A percentile compares a stretch with the other conserved stretches of the same genome.
These are phyloP conservation scores for Oreochromis tanganicae DNA, from an alignment of 2,113 vertebrate species.

Conservation along the genomic window DNA sequence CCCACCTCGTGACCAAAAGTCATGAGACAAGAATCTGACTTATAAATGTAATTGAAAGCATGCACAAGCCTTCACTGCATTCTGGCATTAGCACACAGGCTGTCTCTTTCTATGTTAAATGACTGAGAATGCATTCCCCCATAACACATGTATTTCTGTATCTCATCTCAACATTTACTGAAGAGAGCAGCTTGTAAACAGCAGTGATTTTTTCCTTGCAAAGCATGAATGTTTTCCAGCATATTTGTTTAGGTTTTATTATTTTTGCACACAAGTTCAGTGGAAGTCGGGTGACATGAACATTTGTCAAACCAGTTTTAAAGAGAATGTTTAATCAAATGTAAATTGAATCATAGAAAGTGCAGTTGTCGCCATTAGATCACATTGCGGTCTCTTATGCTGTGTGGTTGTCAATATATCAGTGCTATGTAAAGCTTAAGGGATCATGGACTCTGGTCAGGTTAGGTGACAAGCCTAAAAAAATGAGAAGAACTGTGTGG, in stretches of 20 bases:
- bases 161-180: neutral
- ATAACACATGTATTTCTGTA: neutral
- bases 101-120: neutral
- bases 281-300: neutral
- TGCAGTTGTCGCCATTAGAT: neutral
- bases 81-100: neutral
- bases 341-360: neutral
- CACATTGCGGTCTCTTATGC: neutral
- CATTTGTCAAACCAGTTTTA: neutral
- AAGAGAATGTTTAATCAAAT: neutral
- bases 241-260: neutral
- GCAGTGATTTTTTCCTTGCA: neutral
- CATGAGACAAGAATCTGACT: conserved; percentile 38
- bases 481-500: neutral
- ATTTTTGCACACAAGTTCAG: neutral
- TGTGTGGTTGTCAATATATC: neutral
- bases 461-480: neutral
- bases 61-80: neutral
- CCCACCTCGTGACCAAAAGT: conserved; percentile 23
- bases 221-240: neutral
- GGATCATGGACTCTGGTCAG: neutral
- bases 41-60: conserved; percentile 44
- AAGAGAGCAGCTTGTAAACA: neutral
- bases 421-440: neutral
- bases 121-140: neutral